Evolutionary conservation across 1,140 invertebrate species (phyloP), one percentile per base, ranked within the genome.

Genomic region (Caenorhabditis inopinata): DNA sequence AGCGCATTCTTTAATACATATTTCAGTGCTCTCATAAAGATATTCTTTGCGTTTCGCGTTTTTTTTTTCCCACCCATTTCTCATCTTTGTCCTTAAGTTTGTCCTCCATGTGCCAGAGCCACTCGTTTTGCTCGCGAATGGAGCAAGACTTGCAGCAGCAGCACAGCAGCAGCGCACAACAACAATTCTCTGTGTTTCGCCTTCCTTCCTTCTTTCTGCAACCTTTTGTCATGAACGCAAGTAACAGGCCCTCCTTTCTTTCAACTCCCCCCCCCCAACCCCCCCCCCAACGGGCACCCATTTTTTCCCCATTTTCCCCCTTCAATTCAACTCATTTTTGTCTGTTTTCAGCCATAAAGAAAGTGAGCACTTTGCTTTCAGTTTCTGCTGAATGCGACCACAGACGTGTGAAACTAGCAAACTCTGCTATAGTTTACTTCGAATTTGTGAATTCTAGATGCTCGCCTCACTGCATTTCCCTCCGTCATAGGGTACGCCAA

Each of bases 51-150:
- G 11, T 68, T 16, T 32, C 18, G 7, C 1, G 6, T 38, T 38
- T 68, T 38, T 21, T 68, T 14, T 11, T 1, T 16, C 14, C 18
- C 16, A 5, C 25, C 25, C 12, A 7, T 6, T 21, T n/a, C 12
- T 68, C 58, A 68, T 68, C 58, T 68, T 68, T 68, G 58, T 68
- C 58, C 58, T 35, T 18, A 68, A 68, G 58, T 68, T 68, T n/a
- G n/a, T n/a, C 27, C 27, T 25, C 38, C 58, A 68, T 68, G 58
- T 68, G 58, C 38, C n/a, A n/a, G 58, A 68, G 29, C 58, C 35
- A 68, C 12, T 12, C 5, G 12, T 42, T 14, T 42, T 42, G n/a
- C n/a, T n/a, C n/a, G n/a, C 25, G 38, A 51, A 6, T 38, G 32
- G 32, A 42, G n/a, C n/a, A 68, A 68, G 11, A 68, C 58, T 68